phyloP scores from a whole-genome alignment of 1,140 invertebrate species.

The Zelostemma sp. region DNA sequence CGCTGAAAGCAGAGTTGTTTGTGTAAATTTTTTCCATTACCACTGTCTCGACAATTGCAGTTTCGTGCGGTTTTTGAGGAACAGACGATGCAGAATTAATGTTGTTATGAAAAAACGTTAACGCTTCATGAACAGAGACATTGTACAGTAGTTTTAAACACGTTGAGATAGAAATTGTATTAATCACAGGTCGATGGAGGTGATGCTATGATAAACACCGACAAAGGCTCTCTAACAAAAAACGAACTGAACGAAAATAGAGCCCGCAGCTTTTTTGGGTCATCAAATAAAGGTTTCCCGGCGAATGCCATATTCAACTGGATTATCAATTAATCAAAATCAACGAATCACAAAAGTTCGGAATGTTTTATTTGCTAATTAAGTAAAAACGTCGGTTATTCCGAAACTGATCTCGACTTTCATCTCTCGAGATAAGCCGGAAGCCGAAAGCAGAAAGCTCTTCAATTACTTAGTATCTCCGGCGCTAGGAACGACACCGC shows the following conservation, averaged over 20 bases:
- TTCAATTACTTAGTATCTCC: conserved; percentile 5
- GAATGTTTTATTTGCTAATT: too few species aligned
- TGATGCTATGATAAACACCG: conserved; percentile 31
- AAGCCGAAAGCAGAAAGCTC: too few species aligned
- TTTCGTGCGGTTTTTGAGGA: not conserved
- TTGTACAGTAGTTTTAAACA: conserved; percentile 26
- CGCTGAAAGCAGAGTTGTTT: not conserved
- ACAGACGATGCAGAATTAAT: conserved; percentile 24
- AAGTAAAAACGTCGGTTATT: too few species aligned
- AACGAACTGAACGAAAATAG: conserved; percentile 28
- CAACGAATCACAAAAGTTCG: too few species aligned
- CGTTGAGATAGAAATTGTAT: conserved; percentile 30
- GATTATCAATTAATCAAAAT: too few species aligned
- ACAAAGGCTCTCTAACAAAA: conserved; percentile 30
- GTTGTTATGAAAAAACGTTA: conserved; percentile 27
- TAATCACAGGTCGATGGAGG: conserved; percentile 47
- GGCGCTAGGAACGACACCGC: conserved; percentile 17
- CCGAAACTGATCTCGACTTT: too few species aligned
- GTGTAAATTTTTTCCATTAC: not conserved
- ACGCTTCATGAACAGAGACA: conserved; percentile 19
- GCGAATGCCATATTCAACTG: too few species aligned
- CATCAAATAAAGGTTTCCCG: too few species aligned
- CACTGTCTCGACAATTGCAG: not conserved
- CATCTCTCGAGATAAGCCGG: too few species aligned
- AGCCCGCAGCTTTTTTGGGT: not conserved